A percentile compares a stretch with the other conserved stretches of the same genome.
phyloP scores from a whole-genome alignment of 2,113 vertebrate genomes.

The Ifrita kowaldi region DNA sequence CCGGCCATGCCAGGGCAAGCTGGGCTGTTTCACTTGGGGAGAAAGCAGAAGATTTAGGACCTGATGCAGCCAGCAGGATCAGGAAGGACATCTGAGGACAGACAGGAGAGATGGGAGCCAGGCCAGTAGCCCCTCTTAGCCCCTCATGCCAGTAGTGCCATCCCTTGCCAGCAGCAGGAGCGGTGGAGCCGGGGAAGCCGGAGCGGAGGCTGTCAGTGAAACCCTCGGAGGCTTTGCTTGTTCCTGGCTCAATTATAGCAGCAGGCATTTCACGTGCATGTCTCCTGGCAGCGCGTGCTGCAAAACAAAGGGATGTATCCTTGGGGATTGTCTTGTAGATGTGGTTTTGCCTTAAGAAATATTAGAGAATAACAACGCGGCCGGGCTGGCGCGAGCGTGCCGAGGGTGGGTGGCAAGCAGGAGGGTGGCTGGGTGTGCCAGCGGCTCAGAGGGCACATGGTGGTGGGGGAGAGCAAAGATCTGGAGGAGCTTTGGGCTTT shows the following conservation, averaged over 20 bases:
- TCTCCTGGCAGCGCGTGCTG: neutral
- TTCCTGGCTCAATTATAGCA: neutral
- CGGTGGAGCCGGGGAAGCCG: neutral
- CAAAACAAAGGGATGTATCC: neutral
- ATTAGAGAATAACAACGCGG: fast-evolving
- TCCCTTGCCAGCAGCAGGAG: neutral
- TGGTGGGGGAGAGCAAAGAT: neutral
- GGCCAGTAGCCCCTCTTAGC: neutral
- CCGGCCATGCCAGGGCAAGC: neutral
- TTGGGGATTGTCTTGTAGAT: neutral
- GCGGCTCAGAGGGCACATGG: neutral
- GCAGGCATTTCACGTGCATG: neutral
- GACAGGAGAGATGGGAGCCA: neutral
- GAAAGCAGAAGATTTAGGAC: neutral
- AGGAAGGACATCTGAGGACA: neutral
- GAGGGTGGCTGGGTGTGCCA: neutral
- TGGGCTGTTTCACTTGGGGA: neutral
- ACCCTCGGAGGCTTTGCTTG: neutral
- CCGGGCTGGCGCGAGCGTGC: fast-evolving
- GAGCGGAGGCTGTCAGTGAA: neutral
- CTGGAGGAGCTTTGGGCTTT: neutral
- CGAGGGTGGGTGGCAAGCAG: fast-evolving
- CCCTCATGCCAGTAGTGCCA: neutral
- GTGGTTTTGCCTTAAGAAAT: neutral
- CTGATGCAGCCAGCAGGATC: neutral